A percentile compares a stretch with the other conserved stretches of the same genome.
Conservation (phyloP, 2,797 vertebrate genomes). For the Tiaroga cobitis region DNA sequence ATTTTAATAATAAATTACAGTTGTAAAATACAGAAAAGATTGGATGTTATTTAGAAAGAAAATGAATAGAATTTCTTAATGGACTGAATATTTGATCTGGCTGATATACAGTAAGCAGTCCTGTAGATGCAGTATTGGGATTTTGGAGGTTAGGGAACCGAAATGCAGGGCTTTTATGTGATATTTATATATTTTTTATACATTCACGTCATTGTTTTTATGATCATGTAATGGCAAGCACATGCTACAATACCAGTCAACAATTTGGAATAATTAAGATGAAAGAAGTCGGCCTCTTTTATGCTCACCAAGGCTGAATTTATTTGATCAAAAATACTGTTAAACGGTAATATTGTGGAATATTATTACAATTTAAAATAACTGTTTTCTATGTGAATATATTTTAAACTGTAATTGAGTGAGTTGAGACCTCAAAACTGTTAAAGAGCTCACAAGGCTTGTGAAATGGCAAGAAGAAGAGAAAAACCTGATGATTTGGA, state of each 20-base stretch:
- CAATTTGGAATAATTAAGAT: background rate
- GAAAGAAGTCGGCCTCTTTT: background rate
- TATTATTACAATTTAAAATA: background rate
- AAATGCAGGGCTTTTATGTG: too few species aligned
- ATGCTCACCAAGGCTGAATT: background rate
- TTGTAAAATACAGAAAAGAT: background rate
- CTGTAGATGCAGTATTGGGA: background rate
- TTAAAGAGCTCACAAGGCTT: background rate
- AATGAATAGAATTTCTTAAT: background rate
- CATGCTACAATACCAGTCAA: background rate
- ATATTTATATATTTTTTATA: background rate
- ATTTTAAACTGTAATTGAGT: background rate
- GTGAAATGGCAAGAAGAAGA: background rate
- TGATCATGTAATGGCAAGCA: background rate
- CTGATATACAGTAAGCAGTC: background rate
- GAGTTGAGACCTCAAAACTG: background rate
- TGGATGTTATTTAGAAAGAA: background rate
- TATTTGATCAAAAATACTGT: background rate
- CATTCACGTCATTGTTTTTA: background rate
- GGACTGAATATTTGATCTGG: background rate
- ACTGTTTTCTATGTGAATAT: background rate
- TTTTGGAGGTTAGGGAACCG: background rate
- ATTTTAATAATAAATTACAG: conserved; percentile 7
- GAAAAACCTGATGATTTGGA: background rate
- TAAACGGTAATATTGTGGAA: background rate